Percentiles rank a stretch among this genome's conserved stretches.
Evolutionary conservation across 2,888 invertebrate genomes (phyloP).

Genomic region (Aelia acuminata): DNA sequence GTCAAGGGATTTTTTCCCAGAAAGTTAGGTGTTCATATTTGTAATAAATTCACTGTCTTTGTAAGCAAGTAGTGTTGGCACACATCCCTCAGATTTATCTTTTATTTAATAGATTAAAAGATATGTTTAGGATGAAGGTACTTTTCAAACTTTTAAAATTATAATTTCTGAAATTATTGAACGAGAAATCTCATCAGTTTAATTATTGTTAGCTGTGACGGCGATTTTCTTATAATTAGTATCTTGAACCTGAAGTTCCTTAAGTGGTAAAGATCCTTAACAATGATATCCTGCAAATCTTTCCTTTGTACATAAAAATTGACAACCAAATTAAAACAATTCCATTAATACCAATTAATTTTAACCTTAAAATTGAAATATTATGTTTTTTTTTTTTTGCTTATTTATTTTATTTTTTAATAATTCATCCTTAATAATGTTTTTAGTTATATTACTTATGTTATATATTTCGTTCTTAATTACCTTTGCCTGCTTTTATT

Average conservation of each 20-base stretch:
- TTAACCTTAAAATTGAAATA: background rate
- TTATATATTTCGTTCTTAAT: background rate
- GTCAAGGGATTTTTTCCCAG: too few relatives aligned
- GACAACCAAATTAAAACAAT: background rate
- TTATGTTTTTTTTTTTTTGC: background rate
- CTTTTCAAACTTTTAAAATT: too few relatives aligned
- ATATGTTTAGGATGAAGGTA: too few relatives aligned
- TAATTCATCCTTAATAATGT: background rate
- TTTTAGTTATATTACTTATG: background rate
- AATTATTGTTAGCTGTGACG: background rate
- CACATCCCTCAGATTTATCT: too few relatives aligned
- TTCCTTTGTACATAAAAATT: background rate
- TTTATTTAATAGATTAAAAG: too few relatives aligned
- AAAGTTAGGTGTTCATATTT: too few relatives aligned
- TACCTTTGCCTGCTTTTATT: background rate
- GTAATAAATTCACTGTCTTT: too few relatives aligned
- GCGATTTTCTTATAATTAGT: background rate
- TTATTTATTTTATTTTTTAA: background rate
- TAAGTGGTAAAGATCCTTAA: background rate
- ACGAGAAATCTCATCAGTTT: too few relatives aligned
- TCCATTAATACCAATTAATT: background rate
- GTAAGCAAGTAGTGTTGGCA: too few relatives aligned
- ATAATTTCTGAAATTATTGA: too few relatives aligned
- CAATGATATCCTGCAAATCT: background rate
- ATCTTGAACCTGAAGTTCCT: slow-evolving; percentile 14